A percentile compares a stretch with the other conserved stretches of the same genome.
Conservation (phyloP, 2,797 vertebrate species). For the Hyperoplus lanceolatus region DNA sequence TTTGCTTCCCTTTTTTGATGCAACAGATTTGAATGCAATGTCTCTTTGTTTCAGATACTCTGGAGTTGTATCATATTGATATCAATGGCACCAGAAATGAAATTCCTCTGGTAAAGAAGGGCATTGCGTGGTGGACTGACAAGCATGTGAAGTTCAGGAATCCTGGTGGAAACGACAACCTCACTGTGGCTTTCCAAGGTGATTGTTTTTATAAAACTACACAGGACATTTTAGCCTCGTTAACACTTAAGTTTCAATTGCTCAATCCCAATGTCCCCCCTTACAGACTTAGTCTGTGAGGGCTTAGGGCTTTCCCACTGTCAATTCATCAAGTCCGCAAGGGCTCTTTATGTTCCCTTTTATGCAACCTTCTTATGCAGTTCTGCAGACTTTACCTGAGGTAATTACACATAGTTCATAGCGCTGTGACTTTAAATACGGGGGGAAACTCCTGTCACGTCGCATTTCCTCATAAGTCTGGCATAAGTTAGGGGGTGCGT, state of each 20-base stretch:
- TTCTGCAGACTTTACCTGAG: too few relatives aligned
- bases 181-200: constrained; percentile 91
- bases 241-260: neutral
- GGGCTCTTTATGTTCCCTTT: too few relatives aligned
- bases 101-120: constrained; percentile 90
- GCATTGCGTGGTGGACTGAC: constrained; percentile 99
- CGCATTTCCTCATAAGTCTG: too few relatives aligned
- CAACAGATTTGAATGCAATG: neutral
- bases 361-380: too few relatives aligned
- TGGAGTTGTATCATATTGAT: constrained; percentile 88
- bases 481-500: too few relatives aligned
- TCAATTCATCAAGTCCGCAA: too few relatives aligned
- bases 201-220: constrained; percentile 70
- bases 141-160: constrained; percentile 98
- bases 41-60: constrained; percentile 88
- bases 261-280: too few relatives aligned
- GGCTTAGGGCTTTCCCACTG: too few relatives aligned
- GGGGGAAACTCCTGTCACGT: too few relatives aligned
- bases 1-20: neutral
- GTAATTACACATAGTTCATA: too few relatives aligned
- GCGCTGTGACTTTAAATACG: too few relatives aligned
- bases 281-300: too few relatives aligned
- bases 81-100: constrained; percentile 78
- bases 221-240: neutral
- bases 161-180: constrained; percentile 87